Conservation (phyloP, 2,113 vertebrate genomes). For the Plecotus auritus region DNA sequence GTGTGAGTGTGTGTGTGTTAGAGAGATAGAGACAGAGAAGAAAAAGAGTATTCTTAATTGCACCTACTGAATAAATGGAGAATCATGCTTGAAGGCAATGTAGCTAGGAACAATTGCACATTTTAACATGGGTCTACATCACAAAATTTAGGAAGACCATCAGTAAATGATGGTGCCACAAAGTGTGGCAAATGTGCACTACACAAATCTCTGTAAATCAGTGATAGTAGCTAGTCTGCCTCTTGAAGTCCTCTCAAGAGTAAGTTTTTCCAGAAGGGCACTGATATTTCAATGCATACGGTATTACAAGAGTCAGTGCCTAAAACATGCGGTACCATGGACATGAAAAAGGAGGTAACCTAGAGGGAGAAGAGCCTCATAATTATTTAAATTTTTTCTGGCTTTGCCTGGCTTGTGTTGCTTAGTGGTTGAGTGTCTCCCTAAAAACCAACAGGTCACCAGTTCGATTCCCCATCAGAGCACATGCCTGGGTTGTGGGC, state of each 20-base stretch:
- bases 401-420: too few species aligned
- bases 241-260: neutral
- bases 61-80: neutral
- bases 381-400: neutral
- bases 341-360: neutral
- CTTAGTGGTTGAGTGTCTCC: too few species aligned
- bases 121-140: neutral
- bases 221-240: neutral
- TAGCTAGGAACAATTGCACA: accelerated
- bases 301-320: neutral
- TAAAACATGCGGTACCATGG: neutral
- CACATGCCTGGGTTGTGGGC: too few species aligned
- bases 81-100: neutral
- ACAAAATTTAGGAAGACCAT: neutral
- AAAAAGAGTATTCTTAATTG: neutral
- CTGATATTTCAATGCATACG: neutral
- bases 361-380: neutral
- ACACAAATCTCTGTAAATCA: neutral
- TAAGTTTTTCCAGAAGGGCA: neutral
- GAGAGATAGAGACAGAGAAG: neutral
- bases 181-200: neutral
- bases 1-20: neutral
- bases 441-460: too few species aligned
- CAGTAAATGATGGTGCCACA: neutral
- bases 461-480: too few species aligned